Conservation (phyloP, 2,797 vertebrate species). For the Hemibagrus guttatus region DNA sequence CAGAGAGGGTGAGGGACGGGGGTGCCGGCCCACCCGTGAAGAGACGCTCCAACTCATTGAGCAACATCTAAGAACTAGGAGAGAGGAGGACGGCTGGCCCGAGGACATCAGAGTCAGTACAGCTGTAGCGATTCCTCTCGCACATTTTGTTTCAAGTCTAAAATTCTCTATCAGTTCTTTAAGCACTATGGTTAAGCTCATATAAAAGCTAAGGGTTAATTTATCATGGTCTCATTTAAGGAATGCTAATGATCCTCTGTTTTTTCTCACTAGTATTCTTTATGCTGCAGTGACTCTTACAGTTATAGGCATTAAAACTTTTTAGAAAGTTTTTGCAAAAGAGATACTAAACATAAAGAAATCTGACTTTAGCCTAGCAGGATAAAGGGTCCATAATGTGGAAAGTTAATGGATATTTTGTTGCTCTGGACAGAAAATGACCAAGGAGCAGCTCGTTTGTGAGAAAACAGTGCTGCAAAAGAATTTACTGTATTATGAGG, state of each 20-base stretch:
- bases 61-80: conserved; percentile 85
- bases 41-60: conserved; percentile 91
- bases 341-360: not conserved
- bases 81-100: conserved; percentile 88
- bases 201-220: not conserved
- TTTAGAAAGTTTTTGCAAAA: not conserved
- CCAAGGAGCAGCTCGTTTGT: conserved; percentile 91
- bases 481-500: conserved; percentile 94
- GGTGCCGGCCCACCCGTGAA: conserved; percentile 82
- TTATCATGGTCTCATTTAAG: not conserved
- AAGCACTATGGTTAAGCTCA: not conserved
- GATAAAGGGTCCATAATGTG: not conserved
- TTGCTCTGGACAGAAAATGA: conserved; percentile 86
- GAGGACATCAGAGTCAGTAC: conserved; percentile 89
- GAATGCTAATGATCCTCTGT: not conserved
- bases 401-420: not conserved
- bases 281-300: not conserved
- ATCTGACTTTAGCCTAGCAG: not conserved
- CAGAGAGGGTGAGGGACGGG: conserved; percentile 71
- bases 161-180: not conserved
- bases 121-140: not conserved
- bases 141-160: not conserved
- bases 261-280: not conserved
- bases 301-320: not conserved
- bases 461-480: conserved; percentile 96